Percentiles rank a stretch among this genome's conserved stretches.
Conservation (phyloP, 2,113 vertebrate species). For the Saguinus imperator region DNA sequence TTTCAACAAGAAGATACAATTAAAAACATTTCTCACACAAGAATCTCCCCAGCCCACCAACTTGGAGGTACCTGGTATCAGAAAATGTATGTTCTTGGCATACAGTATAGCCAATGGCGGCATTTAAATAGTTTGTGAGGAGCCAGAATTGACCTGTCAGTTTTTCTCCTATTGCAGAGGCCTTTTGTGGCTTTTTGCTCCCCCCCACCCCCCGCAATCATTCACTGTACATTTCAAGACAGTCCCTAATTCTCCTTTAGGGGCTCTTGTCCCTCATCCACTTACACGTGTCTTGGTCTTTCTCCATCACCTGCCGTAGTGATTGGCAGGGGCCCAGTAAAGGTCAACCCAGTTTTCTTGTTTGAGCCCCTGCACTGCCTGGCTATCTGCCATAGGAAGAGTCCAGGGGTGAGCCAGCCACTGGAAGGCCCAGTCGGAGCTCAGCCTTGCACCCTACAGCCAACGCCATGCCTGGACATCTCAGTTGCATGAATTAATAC, state of each 20-base stretch:
- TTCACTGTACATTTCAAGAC: accelerated
- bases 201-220: not conserved
- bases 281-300: not conserved
- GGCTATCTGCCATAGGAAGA: not conserved
- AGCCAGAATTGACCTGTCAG: not conserved
- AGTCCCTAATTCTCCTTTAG: not conserved
- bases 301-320: not conserved
- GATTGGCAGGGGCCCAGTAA: not conserved
- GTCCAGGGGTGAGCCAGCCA: not conserved
- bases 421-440: accelerated
- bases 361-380: not conserved
- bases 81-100: not conserved
- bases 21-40: not conserved
- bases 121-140: not conserved
- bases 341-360: not conserved
- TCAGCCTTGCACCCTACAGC: not conserved
- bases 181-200: not conserved
- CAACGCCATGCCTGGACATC: not conserved
- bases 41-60: not conserved
- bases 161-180: not conserved
- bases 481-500: not conserved
- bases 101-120: not conserved
- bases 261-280: not conserved
- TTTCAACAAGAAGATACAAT: slow-evolving; percentile 7
- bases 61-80: not conserved